phyloP scores from a whole-genome alignment of 2,888 invertebrate species.

The Spodoptera picta region DNA sequence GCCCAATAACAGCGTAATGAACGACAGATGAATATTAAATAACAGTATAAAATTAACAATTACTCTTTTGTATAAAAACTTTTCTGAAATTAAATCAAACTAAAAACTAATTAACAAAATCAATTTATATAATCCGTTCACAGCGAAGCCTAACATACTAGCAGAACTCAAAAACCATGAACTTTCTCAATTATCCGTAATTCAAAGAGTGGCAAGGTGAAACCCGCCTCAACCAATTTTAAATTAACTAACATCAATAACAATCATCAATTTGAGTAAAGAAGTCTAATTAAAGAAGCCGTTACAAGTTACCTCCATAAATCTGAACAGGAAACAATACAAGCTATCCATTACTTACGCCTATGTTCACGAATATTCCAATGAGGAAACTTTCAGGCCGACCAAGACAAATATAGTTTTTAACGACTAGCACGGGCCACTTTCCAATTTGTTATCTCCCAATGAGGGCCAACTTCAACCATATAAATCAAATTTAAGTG shows the following conservation, averaged over 20 bases:
- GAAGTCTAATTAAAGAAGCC: constrained; percentile 88
- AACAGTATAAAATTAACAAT: background rate
- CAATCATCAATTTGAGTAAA: constrained; percentile 87
- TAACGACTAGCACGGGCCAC: constrained; percentile 73
- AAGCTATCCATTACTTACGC: constrained; percentile 83
- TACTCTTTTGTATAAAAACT: background rate
- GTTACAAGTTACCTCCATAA: constrained; percentile 88
- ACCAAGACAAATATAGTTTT: constrained; percentile 84
- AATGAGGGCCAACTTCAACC: constrained; percentile 63
- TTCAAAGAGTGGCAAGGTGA: constrained; percentile 65
- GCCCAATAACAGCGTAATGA: background rate
- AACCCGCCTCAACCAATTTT: constrained; percentile 71
- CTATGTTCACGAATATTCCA: constrained; percentile 83
- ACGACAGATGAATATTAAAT: background rate
- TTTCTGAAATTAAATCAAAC: no score
- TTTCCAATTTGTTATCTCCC: constrained; percentile 76
- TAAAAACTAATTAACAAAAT: no score
- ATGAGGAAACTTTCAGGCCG: constrained; percentile 79
- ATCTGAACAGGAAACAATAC: constrained; percentile 86
- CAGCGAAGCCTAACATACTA: constrained; percentile 19
- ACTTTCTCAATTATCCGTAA: constrained; percentile 68
- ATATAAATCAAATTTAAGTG: constrained; percentile 72
- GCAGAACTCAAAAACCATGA: constrained; percentile 56
- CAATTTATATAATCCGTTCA: background rate
- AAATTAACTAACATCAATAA: constrained; percentile 84